Conservation (phyloP, 30 jellyfish, hydroid and myxozoan genomes). For the Aurelia coerulea region DNA sequence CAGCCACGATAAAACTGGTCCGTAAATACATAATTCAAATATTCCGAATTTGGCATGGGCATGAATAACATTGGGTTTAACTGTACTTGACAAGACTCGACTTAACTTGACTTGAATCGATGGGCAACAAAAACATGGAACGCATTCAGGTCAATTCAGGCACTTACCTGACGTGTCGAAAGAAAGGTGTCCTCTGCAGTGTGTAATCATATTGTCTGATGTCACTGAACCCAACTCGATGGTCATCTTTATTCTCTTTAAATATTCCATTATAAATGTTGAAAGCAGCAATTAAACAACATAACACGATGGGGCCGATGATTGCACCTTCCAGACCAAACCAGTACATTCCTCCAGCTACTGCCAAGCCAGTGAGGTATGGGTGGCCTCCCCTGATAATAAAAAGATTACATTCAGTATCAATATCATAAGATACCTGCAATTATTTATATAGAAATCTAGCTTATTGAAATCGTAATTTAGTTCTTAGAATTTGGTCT, state of each 20-base stretch:
- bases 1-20: too few relatives aligned
- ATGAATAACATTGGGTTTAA: neutral
- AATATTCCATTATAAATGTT: conserved; percentile 74
- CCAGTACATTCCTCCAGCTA: conserved; percentile 95
- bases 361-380: conserved; percentile 92
- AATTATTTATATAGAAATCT: neutral
- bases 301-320: conserved; percentile 91
- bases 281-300: conserved; percentile 92
- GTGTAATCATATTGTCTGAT: conserved; percentile 31
- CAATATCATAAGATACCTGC: neutral
- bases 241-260: conserved; percentile 41
- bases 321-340: conserved; percentile 96
- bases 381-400: conserved; percentile 94
- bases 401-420: neutral
- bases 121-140: neutral
- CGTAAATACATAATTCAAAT: too few relatives aligned
- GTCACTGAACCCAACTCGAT: neutral
- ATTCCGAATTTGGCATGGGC: too few relatives aligned
- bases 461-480: too few relatives aligned
- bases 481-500: too few relatives aligned
- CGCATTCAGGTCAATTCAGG: neutral
- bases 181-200: conserved; percentile 20
- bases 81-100: neutral
- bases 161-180: conserved; percentile 23
- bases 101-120: neutral